These are phyloP conservation scores for Alviniconcha strummeri DNA, from an alignment of 2,888 invertebrate genomes.

Conservation along the genomic window DNA sequence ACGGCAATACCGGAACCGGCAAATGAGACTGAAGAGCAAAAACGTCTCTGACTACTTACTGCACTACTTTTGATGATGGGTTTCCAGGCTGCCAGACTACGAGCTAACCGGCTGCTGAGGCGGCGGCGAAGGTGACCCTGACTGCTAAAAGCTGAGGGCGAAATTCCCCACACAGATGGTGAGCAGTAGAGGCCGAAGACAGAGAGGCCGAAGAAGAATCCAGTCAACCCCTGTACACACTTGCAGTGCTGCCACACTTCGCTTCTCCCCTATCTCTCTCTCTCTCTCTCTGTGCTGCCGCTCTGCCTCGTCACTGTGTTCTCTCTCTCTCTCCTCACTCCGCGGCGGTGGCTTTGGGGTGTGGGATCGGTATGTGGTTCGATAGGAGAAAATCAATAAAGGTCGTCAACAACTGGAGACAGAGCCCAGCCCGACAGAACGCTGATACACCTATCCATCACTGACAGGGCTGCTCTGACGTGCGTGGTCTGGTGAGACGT, in stretches of 20 bases:
- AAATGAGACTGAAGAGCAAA: no score
- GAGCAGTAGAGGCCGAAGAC: neutral
- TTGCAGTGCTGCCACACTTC: no score
- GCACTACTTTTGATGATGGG: neutral
- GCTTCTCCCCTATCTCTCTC: no score
- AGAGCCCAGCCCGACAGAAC: constrained; percentile 4
- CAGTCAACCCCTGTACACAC: no score
- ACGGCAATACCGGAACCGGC: no score
- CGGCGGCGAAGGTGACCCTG: constrained; percentile 19
- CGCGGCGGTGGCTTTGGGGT: neutral
- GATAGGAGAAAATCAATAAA: constrained; percentile 24
- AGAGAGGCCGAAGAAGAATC: neutral
- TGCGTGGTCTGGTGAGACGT: no score
- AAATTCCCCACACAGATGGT: constrained; percentile 21
- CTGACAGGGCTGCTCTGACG: neutral
- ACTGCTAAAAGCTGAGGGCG: constrained; percentile 2
- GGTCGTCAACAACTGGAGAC: constrained; percentile 23
- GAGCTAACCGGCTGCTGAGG: no score
- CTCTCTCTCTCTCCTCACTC: constrained; percentile 2
- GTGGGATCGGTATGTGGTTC: constrained; percentile 22
- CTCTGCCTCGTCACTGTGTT: neutral
- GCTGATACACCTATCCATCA: neutral
- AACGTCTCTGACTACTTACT: no score
- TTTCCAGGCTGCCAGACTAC: neutral
- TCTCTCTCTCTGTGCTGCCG: no score